Evolutionary conservation across 2,888 invertebrate genomes (phyloP).

Genomic region (Pomacea canaliculata): DNA sequence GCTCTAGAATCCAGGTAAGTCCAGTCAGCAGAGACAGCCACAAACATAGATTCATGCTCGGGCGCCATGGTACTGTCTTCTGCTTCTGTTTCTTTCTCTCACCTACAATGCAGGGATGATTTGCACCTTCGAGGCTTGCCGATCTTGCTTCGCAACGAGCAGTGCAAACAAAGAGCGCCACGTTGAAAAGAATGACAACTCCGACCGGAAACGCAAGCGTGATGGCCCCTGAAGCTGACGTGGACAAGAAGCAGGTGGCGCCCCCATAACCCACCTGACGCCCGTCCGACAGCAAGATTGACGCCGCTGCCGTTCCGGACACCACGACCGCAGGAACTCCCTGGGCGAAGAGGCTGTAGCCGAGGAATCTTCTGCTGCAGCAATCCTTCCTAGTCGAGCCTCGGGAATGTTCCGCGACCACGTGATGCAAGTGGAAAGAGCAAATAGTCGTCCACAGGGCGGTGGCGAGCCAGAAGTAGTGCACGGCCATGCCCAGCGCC

Average conservation of each 20-base stretch:
- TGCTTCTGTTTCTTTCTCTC: neutral
- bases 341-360: slow-evolving; percentile 29
- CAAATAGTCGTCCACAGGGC: slow-evolving; percentile 43
- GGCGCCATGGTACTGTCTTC: slow-evolving; percentile 15
- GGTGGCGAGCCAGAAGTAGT: slow-evolving; percentile 41
- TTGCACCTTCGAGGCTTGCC: neutral
- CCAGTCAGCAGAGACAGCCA: slow-evolving; percentile 47
- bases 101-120: too few species aligned
- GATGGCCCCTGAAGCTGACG: slow-evolving; percentile 20
- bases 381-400: neutral
- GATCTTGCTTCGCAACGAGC: slow-evolving; percentile 31
- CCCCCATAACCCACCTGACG: slow-evolving; percentile 35
- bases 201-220: slow-evolving; percentile 43
- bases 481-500: slow-evolving; percentile 37
- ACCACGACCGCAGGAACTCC: slow-evolving; percentile 22
- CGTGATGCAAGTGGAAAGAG: slow-evolving; percentile 42
- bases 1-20: slow-evolving; percentile 45
- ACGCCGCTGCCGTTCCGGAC: slow-evolving; percentile 15
- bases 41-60: slow-evolving; percentile 40
- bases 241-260: slow-evolving; percentile 32
- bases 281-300: slow-evolving; percentile 15
- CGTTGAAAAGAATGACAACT: slow-evolving; percentile 41
- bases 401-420: slow-evolving; percentile 20
- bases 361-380: slow-evolving; percentile 9
- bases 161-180: slow-evolving; percentile 39